These are phyloP conservation scores for Steinernema feltiae DNA, from an alignment of 1,140 invertebrate species.

Conservation along the genomic window DNA sequence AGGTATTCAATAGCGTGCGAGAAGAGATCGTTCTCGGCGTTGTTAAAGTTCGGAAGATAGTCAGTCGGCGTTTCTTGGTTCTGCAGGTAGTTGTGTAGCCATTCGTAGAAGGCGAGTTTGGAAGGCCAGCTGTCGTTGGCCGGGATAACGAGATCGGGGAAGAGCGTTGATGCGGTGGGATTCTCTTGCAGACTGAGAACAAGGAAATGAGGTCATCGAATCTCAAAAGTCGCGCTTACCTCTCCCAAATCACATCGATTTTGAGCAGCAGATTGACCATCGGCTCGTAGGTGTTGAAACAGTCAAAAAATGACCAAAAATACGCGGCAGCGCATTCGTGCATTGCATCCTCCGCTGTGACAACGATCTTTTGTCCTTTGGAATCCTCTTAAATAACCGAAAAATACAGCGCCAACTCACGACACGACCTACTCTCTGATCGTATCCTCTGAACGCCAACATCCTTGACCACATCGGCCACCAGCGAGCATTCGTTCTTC, in stretches of 20 bases:
- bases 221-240: not conserved
- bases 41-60: not conserved
- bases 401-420: no score
- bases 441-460: not conserved
- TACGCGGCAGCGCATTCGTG: not conserved
- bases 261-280: not conserved
- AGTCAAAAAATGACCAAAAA: constrained; percentile 2
- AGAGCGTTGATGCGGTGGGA: not conserved
- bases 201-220: no score
- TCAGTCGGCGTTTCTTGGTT: not conserved
- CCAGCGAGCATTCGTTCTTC: not conserved
- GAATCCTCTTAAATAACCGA: no score
- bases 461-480: not conserved
- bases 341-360: not conserved
- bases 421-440: not conserved
- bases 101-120: not conserved
- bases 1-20: not conserved
- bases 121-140: not conserved
- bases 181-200: no score
- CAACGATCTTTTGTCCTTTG: not conserved
- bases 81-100: not conserved
- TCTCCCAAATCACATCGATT: not conserved
- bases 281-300: not conserved
- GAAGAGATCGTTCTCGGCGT: not conserved
- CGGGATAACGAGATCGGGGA: not conserved